Percentiles rank a stretch among this genome's conserved stretches.
Evolutionary conservation across 2,888 invertebrate species (phyloP).

Genomic region (Nycteola revayana): DNA sequence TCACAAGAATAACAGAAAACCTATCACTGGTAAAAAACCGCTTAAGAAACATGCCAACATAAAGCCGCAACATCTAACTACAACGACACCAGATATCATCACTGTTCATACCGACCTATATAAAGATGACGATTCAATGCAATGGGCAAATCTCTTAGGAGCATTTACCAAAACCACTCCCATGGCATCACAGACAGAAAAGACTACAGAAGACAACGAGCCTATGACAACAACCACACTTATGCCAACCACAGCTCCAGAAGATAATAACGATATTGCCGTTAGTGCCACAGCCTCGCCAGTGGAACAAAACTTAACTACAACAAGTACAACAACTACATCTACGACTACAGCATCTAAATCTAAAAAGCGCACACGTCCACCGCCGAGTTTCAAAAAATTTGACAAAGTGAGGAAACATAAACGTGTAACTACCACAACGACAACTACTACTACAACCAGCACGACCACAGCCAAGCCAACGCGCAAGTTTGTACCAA

Average conservation of each 20-base stretch:
- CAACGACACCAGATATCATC: constrained; percentile 61
- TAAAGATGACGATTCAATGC: constrained; percentile 45
- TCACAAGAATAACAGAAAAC: constrained; percentile 47
- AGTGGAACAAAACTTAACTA: constrained; percentile 4
- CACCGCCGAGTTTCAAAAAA: constrained; percentile 61
- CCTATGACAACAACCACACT: constrained; percentile 32
- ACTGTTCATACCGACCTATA: constrained; percentile 44
- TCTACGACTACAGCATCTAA: constrained; percentile 44
- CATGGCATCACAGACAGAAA: constrained; percentile 51
- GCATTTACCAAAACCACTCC: constrained; percentile 72
- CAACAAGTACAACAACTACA: constrained; percentile 35
- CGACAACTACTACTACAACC: constrained; percentile 52
- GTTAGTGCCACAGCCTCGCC: constrained; percentile 10
- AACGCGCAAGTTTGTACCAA: constrained; percentile 33
- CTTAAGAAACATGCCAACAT: constrained; percentile 54
- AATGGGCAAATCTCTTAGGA: constrained; percentile 64
- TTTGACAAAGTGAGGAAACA: constrained; percentile 64
- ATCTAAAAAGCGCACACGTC: constrained; percentile 63
- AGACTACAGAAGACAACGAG: constrained; percentile 38
- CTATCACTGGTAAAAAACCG: constrained; percentile 43
- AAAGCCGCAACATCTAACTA: constrained; percentile 50
- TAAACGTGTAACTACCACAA: constrained; percentile 51
- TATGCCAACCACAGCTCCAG: constrained; percentile 17
- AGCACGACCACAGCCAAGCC: constrained; percentile 45
- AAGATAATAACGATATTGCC: background rate